Conservation (phyloP, 2,888 invertebrate species). For the Lycaena phlaeas region DNA sequence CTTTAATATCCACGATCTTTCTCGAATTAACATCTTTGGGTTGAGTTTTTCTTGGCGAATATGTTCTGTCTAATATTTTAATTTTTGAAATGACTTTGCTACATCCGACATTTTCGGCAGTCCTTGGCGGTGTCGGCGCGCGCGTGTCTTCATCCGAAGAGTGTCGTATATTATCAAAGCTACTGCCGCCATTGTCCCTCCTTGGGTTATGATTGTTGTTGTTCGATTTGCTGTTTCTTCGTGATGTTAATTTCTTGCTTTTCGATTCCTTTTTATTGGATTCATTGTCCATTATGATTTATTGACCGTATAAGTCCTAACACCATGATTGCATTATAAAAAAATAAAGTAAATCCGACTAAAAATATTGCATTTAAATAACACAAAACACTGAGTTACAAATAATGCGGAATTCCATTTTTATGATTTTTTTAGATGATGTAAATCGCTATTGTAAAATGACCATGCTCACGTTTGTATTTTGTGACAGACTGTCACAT, state of each 20-base stretch:
- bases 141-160: conserved; percentile 38
- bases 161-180: conserved; percentile 41
- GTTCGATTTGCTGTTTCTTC: conserved; percentile 51
- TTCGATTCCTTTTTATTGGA: conserved; percentile 63
- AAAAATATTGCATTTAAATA: not conserved
- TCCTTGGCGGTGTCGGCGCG: conserved; percentile 42
- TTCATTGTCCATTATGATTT: conserved; percentile 63
- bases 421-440: not conserved
- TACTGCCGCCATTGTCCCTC: conserved; percentile 36
- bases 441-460: not conserved
- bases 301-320: conserved; percentile 27
- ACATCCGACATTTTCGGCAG: conserved; percentile 30
- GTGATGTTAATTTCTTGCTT: conserved; percentile 60
- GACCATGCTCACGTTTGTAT: not conserved
- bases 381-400: not conserved
- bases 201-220: conserved; percentile 41
- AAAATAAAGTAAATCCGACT: not conserved
- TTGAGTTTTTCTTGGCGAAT: conserved; percentile 15
- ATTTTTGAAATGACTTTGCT: conserved; percentile 22
- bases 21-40: conserved; percentile 25
- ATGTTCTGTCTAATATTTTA: conserved; percentile 27
- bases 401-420: not conserved
- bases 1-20: conserved; percentile 41
- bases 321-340: conserved; percentile 40
- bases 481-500: not conserved